Percentiles rank a stretch among this genome's conserved stretches.
Evolutionary conservation across 2,797 vertebrate genomes (phyloP).

Genomic region (Eremophila alpestris): DNA sequence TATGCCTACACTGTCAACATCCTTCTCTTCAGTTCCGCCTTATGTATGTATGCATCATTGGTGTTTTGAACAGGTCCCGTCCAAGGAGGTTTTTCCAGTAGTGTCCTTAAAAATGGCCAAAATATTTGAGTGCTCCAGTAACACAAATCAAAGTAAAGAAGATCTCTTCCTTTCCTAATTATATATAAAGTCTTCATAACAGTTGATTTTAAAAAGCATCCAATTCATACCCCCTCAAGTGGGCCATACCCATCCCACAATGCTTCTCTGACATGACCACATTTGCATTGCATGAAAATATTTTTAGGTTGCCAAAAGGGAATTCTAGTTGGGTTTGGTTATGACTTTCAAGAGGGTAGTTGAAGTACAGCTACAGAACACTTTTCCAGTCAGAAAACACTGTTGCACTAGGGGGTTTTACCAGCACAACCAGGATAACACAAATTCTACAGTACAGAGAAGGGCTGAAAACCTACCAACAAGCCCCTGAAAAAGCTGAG

Average conservation of each 20-base stretch:
- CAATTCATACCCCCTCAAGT: background rate
- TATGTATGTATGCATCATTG: accelerated
- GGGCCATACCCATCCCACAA: background rate
- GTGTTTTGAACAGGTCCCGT: background rate
- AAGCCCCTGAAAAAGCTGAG: background rate
- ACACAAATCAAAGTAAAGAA: background rate
- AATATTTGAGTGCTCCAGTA: background rate
- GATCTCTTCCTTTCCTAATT: background rate
- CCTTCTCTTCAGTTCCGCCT: background rate
- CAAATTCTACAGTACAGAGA: background rate
- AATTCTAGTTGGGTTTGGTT: background rate
- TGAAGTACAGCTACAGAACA: background rate
- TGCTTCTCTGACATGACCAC: accelerated
- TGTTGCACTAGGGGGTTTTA: background rate
- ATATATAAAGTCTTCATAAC: background rate
- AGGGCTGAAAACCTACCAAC: background rate
- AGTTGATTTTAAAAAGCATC: background rate
- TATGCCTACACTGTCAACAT: background rate
- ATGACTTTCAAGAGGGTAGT: background rate
- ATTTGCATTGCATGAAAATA: background rate
- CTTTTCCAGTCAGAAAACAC: background rate
- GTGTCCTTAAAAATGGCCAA: background rate
- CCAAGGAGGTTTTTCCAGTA: background rate
- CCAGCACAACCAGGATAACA: background rate
- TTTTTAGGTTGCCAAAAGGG: background rate